Conservation (phyloP, 2,797 vertebrate species). For the Muscicapa striata region DNA sequence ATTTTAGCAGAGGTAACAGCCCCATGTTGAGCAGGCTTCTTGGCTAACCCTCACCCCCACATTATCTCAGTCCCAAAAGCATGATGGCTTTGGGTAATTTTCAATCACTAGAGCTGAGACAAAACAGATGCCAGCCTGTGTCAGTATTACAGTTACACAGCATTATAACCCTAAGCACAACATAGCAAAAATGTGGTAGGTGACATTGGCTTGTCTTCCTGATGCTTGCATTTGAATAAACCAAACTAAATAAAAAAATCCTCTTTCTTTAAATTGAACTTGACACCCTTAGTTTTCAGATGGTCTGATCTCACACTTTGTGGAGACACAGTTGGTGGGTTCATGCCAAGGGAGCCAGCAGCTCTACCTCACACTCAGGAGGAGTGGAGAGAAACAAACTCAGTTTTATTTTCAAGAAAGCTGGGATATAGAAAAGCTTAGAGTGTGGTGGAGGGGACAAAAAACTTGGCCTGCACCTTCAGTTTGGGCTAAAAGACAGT, state of each 20-base stretch:
- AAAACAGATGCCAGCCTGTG: constrained; percentile 40
- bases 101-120: constrained; percentile 27
- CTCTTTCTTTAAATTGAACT: constrained; percentile 32
- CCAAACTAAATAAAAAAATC: constrained; percentile 34
- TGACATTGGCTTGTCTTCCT: constrained; percentile 7
- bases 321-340: neutral
- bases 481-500: neutral
- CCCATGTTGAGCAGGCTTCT: neutral
- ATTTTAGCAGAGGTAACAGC: neutral
- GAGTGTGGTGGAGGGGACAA: neutral
- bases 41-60: neutral
- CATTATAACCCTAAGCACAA: constrained; percentile 39
- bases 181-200: neutral
- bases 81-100: neutral
- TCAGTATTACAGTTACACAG: constrained; percentile 31
- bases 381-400: rapidly evolving
- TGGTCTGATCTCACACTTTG: neutral
- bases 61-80: neutral
- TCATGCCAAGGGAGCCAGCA: neutral
- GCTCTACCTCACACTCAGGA: neutral
- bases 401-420: neutral
- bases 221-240: neutral
- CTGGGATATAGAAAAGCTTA: neutral
- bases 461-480: neutral
- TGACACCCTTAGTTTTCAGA: neutral